Base-by-base conservation (phyloP, 2,888 invertebrate species). In the Sminthurides aquaticus region DNA sequence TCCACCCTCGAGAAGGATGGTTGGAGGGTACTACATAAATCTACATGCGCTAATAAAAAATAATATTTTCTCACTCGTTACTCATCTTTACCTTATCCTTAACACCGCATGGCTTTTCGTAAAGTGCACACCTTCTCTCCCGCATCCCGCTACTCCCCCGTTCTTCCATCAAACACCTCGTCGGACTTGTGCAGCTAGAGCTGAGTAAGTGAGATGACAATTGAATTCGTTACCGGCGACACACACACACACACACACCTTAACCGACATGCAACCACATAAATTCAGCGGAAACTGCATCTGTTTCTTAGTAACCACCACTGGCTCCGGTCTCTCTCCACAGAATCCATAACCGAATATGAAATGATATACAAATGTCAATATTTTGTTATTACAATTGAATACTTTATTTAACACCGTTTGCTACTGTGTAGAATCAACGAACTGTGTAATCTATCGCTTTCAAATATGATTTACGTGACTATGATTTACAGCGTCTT, bases 201-300 rank as follows among this genome's bases (percentile, higher is more conserved):
- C 5, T 52, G n/a, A n/a, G n/a, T n/a, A n/a, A n/a, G n/a, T 15
- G 22, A 8, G 52, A 20, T 20, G 15, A 52, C 52, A 52, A 52
- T 52, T 8, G 20, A 52, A 52, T 52, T 52, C 52, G 52, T 52
- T 52, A 52, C 5, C 52, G 52, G 52, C 15, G 5, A 15, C 43
- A 34, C n/a, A 15, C 52, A 52, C 52, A 43, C 22, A 8, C 20
- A 52, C 5, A 8, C 52, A 52, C 52, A 20, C 8, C 52, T 52
- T 20, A 5, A 22, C 52, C 18, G 20, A 8, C 52, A 52, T 20
- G 5, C 20, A 18, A 20, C 22, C 5, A 18, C 52, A 22, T 20
- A 8, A 52, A 52, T 20, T 52, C 52, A 18, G 20, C 15, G 5
- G 52, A 52, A 43, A 52, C 5, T 20, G 20, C 20, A 52, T 52